A percentile compares a stretch with the other conserved stretches of the same genome.
Evolutionary conservation across 2,888 invertebrate species (phyloP).

Genomic region (Hirudinaria manillensis): DNA sequence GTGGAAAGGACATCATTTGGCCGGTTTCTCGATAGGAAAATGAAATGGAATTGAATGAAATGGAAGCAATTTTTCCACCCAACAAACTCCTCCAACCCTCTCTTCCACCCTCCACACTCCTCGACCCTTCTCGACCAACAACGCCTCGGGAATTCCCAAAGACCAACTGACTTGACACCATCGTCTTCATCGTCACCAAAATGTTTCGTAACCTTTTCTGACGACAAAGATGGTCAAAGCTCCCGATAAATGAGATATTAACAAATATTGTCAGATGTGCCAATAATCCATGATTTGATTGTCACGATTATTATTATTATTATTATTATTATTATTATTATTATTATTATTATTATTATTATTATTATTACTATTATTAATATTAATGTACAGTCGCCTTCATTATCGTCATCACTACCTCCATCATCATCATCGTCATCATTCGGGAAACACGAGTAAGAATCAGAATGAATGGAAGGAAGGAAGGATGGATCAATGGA

Average conservation of each 20-base stretch:
- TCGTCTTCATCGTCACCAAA: background rate
- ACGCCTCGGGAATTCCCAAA: background rate
- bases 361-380: background rate
- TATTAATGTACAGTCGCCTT: constrained; percentile 8
- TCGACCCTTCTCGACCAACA: background rate
- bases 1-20: too few relatives aligned
- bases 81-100: too few relatives aligned
- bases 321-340: background rate
- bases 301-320: background rate
- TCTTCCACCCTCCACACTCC: too few relatives aligned
- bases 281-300: too few relatives aligned
- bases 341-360: background rate
- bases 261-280: too few relatives aligned
- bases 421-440: constrained; percentile 29
- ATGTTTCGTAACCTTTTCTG: too few relatives aligned
- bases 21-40: too few relatives aligned
- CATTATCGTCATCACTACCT: constrained; percentile 25
- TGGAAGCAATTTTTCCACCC: too few relatives aligned
- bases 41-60: too few relatives aligned
- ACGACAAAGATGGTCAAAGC: background rate
- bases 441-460: background rate
- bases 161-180: background rate
- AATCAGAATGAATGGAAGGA: too few relatives aligned
- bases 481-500: too few relatives aligned
- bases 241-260: too few relatives aligned